A percentile compares a stretch with the other conserved stretches of the same genome.
Evolutionary conservation across 2,113 vertebrate species (phyloP).

Genomic region (Tautogolabrus adspersus): DNA sequence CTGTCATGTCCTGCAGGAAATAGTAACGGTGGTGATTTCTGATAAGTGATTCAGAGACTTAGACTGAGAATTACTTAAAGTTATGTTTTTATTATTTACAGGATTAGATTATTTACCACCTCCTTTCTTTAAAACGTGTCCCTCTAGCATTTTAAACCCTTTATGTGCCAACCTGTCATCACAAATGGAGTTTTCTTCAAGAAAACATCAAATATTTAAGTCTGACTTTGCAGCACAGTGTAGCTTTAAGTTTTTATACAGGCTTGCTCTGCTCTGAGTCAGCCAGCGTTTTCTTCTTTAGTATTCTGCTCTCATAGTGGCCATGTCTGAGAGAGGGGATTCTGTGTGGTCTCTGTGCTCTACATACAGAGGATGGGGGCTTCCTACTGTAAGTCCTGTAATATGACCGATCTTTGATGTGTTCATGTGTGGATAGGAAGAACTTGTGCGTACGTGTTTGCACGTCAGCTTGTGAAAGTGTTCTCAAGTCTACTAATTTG

Average conservation of each 20-base stretch:
- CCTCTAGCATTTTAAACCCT: not conserved
- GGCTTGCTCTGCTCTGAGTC: constrained; percentile 61
- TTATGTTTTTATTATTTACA: not conserved
- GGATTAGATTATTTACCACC: not conserved
- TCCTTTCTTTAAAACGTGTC: not conserved
- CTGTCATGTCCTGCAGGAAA: constrained; percentile 38
- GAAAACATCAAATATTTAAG: not conserved
- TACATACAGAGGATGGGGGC: constrained; percentile 37
- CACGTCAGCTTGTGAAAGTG: constrained; percentile 41
- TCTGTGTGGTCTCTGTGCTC: constrained; percentile 55
- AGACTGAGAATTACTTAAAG: no score
- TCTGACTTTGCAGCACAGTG: constrained; percentile 17
- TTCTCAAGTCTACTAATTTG: constrained; percentile 49
- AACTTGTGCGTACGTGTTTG: constrained; percentile 5
- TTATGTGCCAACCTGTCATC: not conserved
- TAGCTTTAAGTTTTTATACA: constrained; percentile 35
- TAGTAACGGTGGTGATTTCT: constrained; percentile 29
- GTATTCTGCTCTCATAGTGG: constrained; percentile 77
- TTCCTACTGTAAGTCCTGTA: constrained; percentile 41
- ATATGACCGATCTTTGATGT: constrained; percentile 7
- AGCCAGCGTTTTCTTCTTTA: constrained; percentile 72
- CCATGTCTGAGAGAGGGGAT: constrained; percentile 60
- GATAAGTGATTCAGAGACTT: not conserved
- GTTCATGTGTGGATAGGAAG: constrained; percentile 9
- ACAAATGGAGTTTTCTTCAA: not conserved